Base-by-base conservation (phyloP, 2,113 vertebrate genomes). In the Empidonax alnorum region DNA sequence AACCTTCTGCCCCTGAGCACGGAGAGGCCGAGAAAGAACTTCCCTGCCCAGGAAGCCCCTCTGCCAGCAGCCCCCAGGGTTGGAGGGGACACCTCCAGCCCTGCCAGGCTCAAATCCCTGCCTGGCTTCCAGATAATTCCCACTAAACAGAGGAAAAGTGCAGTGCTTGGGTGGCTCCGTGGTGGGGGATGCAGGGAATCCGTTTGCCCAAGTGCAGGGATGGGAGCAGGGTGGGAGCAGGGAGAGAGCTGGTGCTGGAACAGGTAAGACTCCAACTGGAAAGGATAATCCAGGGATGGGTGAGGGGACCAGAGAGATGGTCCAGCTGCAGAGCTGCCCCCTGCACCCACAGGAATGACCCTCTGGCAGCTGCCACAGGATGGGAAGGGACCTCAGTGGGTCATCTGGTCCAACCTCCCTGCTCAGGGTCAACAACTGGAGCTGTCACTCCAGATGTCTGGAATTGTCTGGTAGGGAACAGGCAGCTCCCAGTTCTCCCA, bases 1-100 rank as follows among this genome's bases (percentile, higher is more conserved):
- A 97, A 97, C 96, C 97, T 94, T 50, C 63, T 56, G 89, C 88
- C 93, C 96, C 30, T 65, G 25, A 92, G 87, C 69, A 22, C 50
- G 33, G 90, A 55, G 67, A 83, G 74, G 88, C 71, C 84, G 76
- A 91, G 94, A 59, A 61, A 81, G 81, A 88, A n/a, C 39, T 20
- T 95, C 67, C 86, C 63, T 66, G 94, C 66, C 65, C 77, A 85
- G 73, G 69, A 93, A 18, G 46, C 69, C 47, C 61, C 35, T 86
- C 35, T 71, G 83, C 65, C 49, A 71, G 61, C 62, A 87, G 87
- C 31, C n/a, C 30, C 30, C 13, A 16, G 81, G 61, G 89, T 53
- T 85, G 61, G 12, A 39, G 53, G 94, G 80, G 89, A 39, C 73
- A 35, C 14, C 47, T 68, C 82, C 66, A 47, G 84, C 25, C 14